A percentile compares a stretch with the other conserved stretches of the same genome.
These are phyloP conservation scores for Ciconia nigra DNA, from an alignment of 2,797 vertebrate species.

Conservation along the genomic window DNA sequence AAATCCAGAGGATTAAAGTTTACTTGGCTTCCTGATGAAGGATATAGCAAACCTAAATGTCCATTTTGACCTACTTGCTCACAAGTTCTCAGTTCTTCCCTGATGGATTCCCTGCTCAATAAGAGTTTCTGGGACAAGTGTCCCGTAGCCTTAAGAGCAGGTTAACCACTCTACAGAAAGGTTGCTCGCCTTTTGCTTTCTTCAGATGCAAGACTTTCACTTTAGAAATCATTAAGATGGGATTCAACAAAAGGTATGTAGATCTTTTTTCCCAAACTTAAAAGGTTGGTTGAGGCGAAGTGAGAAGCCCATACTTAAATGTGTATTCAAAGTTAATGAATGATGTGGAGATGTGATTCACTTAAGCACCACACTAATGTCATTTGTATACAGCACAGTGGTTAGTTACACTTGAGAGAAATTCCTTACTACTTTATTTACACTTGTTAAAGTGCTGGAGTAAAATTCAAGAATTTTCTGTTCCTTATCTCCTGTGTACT, in stretches of 20 bases:
- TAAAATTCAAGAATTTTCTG: not conserved
- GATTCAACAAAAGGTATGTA: conserved; percentile 80
- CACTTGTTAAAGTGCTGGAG: not conserved
- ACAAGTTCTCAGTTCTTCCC: conserved; percentile 59
- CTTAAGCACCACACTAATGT: conserved; percentile 44
- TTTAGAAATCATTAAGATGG: conserved; percentile 73
- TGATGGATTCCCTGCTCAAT: conserved; percentile 69
- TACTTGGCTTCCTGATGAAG: conserved; percentile 72
- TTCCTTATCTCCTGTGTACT: not conserved
- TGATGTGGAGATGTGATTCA: conserved; percentile 31
- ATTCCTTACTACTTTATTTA: not conserved
- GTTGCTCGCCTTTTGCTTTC: conserved; percentile 70
- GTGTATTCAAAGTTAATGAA: conserved; percentile 5
- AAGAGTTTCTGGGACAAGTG: conserved; percentile 59
- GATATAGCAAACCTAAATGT: conserved; percentile 64
- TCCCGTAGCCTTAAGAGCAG: conserved; percentile 74
- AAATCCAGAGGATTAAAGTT: conserved; percentile 73
- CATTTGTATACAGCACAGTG: not conserved
- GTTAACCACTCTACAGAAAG: conserved; percentile 64
- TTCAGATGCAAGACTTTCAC: conserved; percentile 74
- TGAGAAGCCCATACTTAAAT: conserved; percentile 4
- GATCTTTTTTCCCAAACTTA: conserved; percentile 68
- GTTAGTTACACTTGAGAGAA: conserved; percentile 1
- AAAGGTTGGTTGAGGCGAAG: not conserved
- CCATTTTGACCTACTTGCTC: conserved; percentile 66